Base-by-base conservation (phyloP, 2,113 vertebrate genomes). In the Paracanthobrama guichenoti region DNA sequence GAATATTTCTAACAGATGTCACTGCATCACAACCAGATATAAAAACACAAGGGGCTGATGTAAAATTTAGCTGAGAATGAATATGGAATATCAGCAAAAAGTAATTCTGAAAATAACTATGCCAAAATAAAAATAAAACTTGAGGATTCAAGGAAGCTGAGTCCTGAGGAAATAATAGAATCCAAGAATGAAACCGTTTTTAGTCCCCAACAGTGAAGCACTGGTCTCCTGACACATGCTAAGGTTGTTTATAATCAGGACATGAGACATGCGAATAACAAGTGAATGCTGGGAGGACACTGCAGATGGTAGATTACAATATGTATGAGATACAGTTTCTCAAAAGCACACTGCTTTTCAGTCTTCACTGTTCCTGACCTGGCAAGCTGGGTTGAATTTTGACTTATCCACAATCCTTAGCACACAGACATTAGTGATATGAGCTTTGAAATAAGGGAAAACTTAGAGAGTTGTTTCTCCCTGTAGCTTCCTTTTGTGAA, bases 321-420 rank as follows among this genome's bases (percentile, higher is more conserved):
- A 79, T 79, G 73, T 44, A 39, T 84, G 86, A 79, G 74, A 72
- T 13, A 83, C 82, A 74, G 77, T 85, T 75, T 50, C 46, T 44
- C 79, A 55, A 85, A 83, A 12, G 57, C 71, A 55, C 20, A 85
- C 46, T 74, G 6, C 26, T 42, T 5, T 87, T 79, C 46, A 16
- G 74, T 59, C 12, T 87, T 82, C 46, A 12, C 66, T 59, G 66
- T 42, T 55, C 42, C 44, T 3, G 48, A 81, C 8, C 8, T 73
- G 86, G 10, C n/a, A 84, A 62, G 78, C 72, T 8, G 86, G 78
- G 77, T 28, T 83, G 59, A 73, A 53, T 87, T 39, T 22, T n/a
- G 80, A 26, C 82, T 84, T 66, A 79, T 11, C 13, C 50, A 81
- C 60, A 57, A 76, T 28, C 82, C 78, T 67, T 35, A 26, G 22